Evolutionary conservation across 2,888 invertebrate genomes (phyloP), one percentile per base, ranked within the genome.

Genomic region (Drosophila flavopinicola): DNA sequence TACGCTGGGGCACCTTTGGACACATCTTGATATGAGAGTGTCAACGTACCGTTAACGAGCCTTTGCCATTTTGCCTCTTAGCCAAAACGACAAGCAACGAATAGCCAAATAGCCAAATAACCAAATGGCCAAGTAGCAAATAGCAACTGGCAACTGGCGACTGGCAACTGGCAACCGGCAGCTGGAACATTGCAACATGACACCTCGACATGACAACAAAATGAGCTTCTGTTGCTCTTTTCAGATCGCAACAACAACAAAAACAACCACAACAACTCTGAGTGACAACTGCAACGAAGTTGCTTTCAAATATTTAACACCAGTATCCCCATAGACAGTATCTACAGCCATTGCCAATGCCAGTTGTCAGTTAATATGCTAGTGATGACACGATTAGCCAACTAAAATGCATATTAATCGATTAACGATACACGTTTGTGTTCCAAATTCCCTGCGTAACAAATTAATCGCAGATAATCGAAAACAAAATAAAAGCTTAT

Each of bases 201-300:
- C 85, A 84, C 82, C 78, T 75, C 71, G 77, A 86, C 85, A 86
- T 84, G 85, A 86, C 88, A 86, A 68, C 84, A 80, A 86, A 87
- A 86, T 86, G 85, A 88, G 85, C 85, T 78, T 84, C 88, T 77
- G 88, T 86, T 84, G 83, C 75, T 45, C 66, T 63, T 68, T 66
- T 52, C 51, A 75, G 84, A 85, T 87, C 69, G 66, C 66, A 68
- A 51, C 63, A 63, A 41, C 68, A 66, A 24, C 56, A 52, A 37
- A 54, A 60, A 39, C 47, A 51, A n/a, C 53, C 71, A 32, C 69
- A 65, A 58, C 49, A 47, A 23, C n/a, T 24, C 15, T 73, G 70
- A 83, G 73, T 75, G 83, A 75, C 83, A 77, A 84, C 85, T 77
- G 75, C 84, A 85, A 69, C 70, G 64, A 60, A 66, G 68, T 69